phyloP scores from a whole-genome alignment of 2,888 invertebrate genomes.

The Cantharis rustica region DNA sequence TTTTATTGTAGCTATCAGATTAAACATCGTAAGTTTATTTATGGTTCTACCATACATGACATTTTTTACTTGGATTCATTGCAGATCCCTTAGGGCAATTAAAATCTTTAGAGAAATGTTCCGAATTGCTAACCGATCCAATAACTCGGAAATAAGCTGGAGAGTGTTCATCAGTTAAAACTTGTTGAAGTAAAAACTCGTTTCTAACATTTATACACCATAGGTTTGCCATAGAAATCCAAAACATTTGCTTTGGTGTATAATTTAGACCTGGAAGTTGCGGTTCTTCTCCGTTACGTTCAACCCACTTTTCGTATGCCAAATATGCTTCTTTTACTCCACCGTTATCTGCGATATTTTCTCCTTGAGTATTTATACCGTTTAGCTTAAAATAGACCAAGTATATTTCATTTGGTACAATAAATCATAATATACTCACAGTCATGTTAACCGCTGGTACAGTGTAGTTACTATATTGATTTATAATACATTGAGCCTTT shows the following conservation, averaged over 20 bases:
- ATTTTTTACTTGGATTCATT: slow-evolving; percentile 63
- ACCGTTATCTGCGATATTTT: slow-evolving; percentile 93
- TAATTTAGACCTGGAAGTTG: slow-evolving; percentile 25
- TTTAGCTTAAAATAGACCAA: slow-evolving; percentile 5
- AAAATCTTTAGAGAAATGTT: slow-evolving; percentile 61
- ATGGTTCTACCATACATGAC: slow-evolving; percentile 41
- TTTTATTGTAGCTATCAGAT: neutral
- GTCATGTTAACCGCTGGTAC: neutral
- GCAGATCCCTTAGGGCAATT: slow-evolving; percentile 57
- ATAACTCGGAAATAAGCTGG: slow-evolving; percentile 57
- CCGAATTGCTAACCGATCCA: slow-evolving; percentile 61
- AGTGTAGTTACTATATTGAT: slow-evolving; percentile 14
- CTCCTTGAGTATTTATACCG: slow-evolving; percentile 76
- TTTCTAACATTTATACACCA: slow-evolving; percentile 50
- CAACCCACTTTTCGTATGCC: slow-evolving; percentile 60
- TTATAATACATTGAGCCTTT: slow-evolving; percentile 14
- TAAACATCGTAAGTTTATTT: neutral
- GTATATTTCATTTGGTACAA: neutral
- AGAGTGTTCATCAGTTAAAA: slow-evolving; percentile 43
- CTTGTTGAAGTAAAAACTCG: slow-evolving; percentile 15
- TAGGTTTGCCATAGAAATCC: slow-evolving; percentile 77
- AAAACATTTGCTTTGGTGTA: slow-evolving; percentile 55
- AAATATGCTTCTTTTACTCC: slow-evolving; percentile 81
- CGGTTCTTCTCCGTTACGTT: slow-evolving; percentile 13
- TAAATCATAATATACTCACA: neutral